Conservation (phyloP, 1,140 invertebrate species). For the Penaeus japonicus region DNA sequence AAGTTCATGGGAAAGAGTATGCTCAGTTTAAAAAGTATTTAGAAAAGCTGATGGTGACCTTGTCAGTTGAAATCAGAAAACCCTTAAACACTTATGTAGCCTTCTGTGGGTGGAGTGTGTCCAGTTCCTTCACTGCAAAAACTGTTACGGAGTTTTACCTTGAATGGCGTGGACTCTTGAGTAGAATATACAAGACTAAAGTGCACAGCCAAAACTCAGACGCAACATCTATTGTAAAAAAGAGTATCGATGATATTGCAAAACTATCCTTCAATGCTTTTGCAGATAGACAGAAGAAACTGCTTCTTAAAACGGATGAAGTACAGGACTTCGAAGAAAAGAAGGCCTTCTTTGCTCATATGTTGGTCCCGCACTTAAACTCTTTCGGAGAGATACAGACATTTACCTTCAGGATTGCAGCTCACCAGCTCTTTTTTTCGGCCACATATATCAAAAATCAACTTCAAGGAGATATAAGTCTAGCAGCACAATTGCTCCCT, state of each 20-base stretch:
- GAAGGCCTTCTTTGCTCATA: background rate
- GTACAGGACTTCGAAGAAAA: background rate
- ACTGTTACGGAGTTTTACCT: constrained; percentile 27
- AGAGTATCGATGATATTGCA: background rate
- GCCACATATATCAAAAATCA: background rate
- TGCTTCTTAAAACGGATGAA: background rate
- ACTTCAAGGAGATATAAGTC: background rate
- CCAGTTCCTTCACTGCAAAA: background rate
- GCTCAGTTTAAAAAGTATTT: background rate
- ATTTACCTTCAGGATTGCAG: constrained; percentile 19
- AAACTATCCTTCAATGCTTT: background rate
- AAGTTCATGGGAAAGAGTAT: background rate
- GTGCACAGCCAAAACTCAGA: background rate
- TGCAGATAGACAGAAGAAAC: background rate
- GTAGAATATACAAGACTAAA: background rate
- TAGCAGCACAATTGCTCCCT: background rate
- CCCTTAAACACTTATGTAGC: constrained; percentile 31
- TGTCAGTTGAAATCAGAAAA: constrained; percentile 35
- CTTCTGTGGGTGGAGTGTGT: background rate
- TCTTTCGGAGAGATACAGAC: background rate
- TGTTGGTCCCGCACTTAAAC: constrained; percentile 25
- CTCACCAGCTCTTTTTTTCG: constrained; percentile 21
- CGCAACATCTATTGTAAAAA: background rate
- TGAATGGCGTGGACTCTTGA: background rate
- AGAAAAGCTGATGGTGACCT: background rate